phyloP scores from a whole-genome alignment of 1,140 invertebrate genomes.

The Caenorhabditis elegans region WBcel235 BX284606.5:8025001-8025500 shows the following conservation, averaged over 20 bases:
- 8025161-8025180: too few species aligned
- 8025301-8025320: constrained; percentile 5
- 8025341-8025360: constrained; percentile 41
- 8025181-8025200: too few species aligned
- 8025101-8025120: too few species aligned
- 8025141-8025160: too few species aligned
- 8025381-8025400: constrained; percentile 16
- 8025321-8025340: constrained; percentile 25
- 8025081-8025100: background rate
- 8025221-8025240: too few species aligned
- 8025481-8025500: background rate
- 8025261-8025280: too few species aligned
- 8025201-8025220: too few species aligned
- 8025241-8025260: too few species aligned
- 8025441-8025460: background rate
- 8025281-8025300: too few species aligned
- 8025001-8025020: background rate
- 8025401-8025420: constrained; percentile 35
- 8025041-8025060: constrained; percentile 7
- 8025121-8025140: too few species aligned
- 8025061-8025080: constrained; percentile 29
- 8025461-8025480: background rate
- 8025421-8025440: background rate
- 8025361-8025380: constrained; percentile 28
- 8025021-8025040: background rate